Conservation (phyloP, 2,113 vertebrate species). For the Paracyprichromis sp. region DNA sequence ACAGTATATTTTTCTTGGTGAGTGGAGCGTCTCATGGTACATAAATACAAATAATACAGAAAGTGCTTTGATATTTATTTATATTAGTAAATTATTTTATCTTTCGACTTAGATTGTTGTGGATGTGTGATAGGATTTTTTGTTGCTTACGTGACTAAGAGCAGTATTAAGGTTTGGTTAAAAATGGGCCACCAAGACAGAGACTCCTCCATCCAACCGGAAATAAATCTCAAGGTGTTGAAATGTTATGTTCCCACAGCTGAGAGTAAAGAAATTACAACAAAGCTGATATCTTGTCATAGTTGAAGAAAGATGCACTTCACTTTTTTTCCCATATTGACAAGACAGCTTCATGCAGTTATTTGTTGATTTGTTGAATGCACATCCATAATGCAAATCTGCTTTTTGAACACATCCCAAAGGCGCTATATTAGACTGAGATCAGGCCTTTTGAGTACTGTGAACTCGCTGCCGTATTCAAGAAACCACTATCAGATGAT, state of each 20-base stretch:
- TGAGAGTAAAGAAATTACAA: not conserved
- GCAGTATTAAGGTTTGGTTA: not conserved
- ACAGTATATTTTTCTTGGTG: not conserved
- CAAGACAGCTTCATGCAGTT: not conserved
- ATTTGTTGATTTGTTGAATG: not conserved
- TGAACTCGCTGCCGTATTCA: not conserved
- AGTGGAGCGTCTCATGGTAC: not conserved
- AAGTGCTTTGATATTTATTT: not conserved
- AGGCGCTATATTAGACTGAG: not conserved
- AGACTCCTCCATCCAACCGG: not conserved
- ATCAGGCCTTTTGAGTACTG: not conserved
- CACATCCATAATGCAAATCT: not conserved
- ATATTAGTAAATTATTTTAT: not conserved
- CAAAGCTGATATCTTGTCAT: not conserved
- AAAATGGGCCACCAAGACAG: not conserved
- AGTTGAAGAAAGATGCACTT: not conserved
- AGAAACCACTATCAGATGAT: not conserved
- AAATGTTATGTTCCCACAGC: not conserved
- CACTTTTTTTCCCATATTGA: not conserved
- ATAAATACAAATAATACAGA: not conserved
- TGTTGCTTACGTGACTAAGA: not conserved
- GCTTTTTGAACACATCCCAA: not conserved
- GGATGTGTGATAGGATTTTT: not conserved
- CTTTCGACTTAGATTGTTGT: not conserved
- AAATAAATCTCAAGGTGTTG: not conserved